A percentile compares a stretch with the other conserved stretches of the same genome.
Evolutionary conservation across 2,888 invertebrate genomes (phyloP).

Genomic region (Pedicia rivosa): DNA sequence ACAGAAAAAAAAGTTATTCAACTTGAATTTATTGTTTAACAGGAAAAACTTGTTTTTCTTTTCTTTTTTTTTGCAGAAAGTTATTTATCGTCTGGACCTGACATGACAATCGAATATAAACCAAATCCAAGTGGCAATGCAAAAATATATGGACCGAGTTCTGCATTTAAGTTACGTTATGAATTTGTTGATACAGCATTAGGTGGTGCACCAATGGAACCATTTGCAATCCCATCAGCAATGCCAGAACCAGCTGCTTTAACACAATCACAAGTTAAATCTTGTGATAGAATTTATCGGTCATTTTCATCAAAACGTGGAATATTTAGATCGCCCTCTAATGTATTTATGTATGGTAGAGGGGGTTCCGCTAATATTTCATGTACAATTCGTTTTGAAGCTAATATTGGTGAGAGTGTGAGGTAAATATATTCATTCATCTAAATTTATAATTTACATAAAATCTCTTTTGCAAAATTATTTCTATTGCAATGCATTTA

Average conservation of each 20-base stretch:
- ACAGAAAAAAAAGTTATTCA: too few species aligned
- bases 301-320: slow-evolving; percentile 35
- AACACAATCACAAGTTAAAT: slow-evolving; percentile 10
- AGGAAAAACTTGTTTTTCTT: slow-evolving; percentile 13
- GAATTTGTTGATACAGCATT: slow-evolving; percentile 54
- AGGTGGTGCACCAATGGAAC: slow-evolving; percentile 11
- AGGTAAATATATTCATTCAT: too few species aligned
- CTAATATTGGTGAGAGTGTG: slow-evolving; percentile 48
- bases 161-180: slow-evolving; percentile 59
- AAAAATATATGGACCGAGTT: slow-evolving; percentile 8
- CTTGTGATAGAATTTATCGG: slow-evolving; percentile 10
- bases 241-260: slow-evolving; percentile 10
- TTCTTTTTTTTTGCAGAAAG: slow-evolving; percentile 39
- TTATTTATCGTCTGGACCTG: slow-evolving; percentile 60
- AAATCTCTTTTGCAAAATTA: neutral
- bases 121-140: slow-evolving; percentile 9
- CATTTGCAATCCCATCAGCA: slow-evolving; percentile 3
- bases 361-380: slow-evolving; percentile 62
- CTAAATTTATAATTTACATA: too few species aligned
- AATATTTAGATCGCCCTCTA: slow-evolving; percentile 56
- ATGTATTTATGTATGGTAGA: slow-evolving; percentile 67
- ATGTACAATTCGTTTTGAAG: slow-evolving; percentile 61
- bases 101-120: slow-evolving; percentile 48
- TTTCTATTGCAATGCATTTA: neutral
- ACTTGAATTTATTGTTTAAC: too few species aligned